Evolutionary conservation across 2,888 invertebrate species (phyloP).

Genomic region (Scaeva pyrastri): DNA sequence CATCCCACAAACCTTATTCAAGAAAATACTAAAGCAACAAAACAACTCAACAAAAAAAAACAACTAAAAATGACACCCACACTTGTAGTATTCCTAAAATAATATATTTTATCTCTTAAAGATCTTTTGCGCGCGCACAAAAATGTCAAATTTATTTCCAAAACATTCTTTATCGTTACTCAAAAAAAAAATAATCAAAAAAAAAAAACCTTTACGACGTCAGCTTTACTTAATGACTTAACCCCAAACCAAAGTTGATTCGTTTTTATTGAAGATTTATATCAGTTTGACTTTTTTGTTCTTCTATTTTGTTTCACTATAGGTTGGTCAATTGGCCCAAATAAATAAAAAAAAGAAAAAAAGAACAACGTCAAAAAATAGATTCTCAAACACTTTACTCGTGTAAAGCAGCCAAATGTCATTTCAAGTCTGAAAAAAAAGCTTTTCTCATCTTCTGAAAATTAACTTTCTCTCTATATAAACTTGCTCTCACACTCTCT

Average conservation of each 20-base stretch:
- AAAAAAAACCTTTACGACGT: conserved; percentile 20
- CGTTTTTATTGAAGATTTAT: conserved; percentile 18
- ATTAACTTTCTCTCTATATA: background rate
- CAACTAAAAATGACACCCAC: background rate
- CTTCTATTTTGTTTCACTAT: conserved; percentile 3
- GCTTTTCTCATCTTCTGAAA: background rate
- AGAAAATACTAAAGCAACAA: background rate
- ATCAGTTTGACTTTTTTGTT: conserved; percentile 23
- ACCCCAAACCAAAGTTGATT: conserved; percentile 16
- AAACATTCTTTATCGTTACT: conserved; percentile 15
- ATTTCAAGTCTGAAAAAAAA: conserved; percentile 14
- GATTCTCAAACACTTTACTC: conserved; percentile 25
- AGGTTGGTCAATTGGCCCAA: conserved; percentile 20
- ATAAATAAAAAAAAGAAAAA: conserved; percentile 13
- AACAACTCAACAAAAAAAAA: conserved; percentile 24
- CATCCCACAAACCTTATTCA: conserved; percentile 4
- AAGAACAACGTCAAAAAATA: conserved; percentile 17
- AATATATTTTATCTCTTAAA: conserved; percentile 37
- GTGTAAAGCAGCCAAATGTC: conserved; percentile 40
- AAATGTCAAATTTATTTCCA: conserved; percentile 35
- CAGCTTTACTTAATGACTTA: conserved; percentile 35
- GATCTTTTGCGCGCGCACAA: conserved; percentile 69
- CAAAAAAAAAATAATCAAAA: conserved; percentile 9
- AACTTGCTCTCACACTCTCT: background rate
- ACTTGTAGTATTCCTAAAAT: conserved; percentile 30